These are phyloP conservation scores for Argya squamiceps DNA, from an alignment of 2,797 vertebrate species.

Conservation along the genomic window DNA sequence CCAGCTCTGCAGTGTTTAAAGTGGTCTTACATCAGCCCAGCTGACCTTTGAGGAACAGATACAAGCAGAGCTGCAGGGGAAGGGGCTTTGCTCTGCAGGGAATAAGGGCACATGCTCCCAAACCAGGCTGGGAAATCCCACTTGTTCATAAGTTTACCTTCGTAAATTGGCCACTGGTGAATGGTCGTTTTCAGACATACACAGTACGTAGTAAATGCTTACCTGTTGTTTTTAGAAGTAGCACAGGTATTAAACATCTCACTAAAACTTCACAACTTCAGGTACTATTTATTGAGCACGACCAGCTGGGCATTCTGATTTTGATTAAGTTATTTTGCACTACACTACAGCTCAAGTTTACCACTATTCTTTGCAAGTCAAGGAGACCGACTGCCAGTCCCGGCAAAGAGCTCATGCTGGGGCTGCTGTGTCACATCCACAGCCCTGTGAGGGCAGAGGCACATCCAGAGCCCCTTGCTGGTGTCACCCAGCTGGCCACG, in stretches of 20 bases:
- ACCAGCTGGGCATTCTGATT: not conserved
- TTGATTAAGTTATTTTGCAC: not conserved
- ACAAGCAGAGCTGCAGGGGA: not conserved
- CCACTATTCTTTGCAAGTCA: accelerated
- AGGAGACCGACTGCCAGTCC: accelerated
- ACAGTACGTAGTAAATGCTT: not conserved
- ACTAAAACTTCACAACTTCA: not conserved
- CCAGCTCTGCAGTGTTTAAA: not conserved
- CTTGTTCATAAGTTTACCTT: not conserved
- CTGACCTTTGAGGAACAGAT: not conserved
- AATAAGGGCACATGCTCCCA: not conserved
- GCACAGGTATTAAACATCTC: not conserved
- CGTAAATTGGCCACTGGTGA: not conserved
- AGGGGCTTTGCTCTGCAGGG: not conserved
- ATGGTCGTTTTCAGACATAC: not conserved
- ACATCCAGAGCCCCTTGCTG: not conserved
- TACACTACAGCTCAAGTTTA: not conserved
- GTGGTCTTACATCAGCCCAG: not conserved
- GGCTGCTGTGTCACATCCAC: not conserved
- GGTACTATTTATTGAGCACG: not conserved
- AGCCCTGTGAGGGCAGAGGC: not conserved
- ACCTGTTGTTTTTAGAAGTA: not conserved
- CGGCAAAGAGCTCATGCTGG: accelerated
- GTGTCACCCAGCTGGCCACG: not conserved
- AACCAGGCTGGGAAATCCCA: not conserved